Base-by-base conservation (phyloP, 2,888 invertebrate genomes). In the Pachycephus smyrnensis region DNA sequence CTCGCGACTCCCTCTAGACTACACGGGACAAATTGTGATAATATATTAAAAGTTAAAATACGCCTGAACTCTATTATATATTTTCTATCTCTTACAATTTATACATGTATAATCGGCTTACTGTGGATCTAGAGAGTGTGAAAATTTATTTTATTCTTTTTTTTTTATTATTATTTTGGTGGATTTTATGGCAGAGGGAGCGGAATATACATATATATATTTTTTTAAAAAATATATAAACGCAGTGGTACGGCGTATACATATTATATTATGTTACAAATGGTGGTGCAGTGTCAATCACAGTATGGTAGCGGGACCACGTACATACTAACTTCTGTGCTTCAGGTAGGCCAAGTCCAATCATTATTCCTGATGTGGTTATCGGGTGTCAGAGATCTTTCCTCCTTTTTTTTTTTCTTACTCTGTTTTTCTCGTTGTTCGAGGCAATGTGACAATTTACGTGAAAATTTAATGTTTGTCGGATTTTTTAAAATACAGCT, bases 311-410 rank as follows among this genome's bases (percentile, higher is more conserved):
- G 90, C 90, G 90, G 91, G 91, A 90, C 88, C 91, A 90, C 91
- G 88, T 89, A 88, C 88, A 89, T 91, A 91, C 91, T 91, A 91
- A 91, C 91, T 91, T 90, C 91, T 91, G 91, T 91, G 91, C 91
- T 91, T 91, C 90, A 91, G 91, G 91, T 91, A 91, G 91, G 91
- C 90, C 90, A 91, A 91, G 89, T 90, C 91, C 88, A 91, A 88
- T 91, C 91, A 91, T 91, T 91, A 91, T 91, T 90, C 88, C 89
- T 86, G 84, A 83, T 81, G 81, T 82, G 84, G 80, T 82, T 69
- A 77, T 79, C 80, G 68, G 36, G 79, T 33, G 71, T 40, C 40
- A 23, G 40, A 23, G 23, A 40, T 40, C 23, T 40, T 40, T 40
- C 40, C 23, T 40, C 0, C 23, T 36, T 36, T 36, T 1, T 36